Conservation (phyloP, 2,888 invertebrate species). For the Cryptus armator region DNA sequence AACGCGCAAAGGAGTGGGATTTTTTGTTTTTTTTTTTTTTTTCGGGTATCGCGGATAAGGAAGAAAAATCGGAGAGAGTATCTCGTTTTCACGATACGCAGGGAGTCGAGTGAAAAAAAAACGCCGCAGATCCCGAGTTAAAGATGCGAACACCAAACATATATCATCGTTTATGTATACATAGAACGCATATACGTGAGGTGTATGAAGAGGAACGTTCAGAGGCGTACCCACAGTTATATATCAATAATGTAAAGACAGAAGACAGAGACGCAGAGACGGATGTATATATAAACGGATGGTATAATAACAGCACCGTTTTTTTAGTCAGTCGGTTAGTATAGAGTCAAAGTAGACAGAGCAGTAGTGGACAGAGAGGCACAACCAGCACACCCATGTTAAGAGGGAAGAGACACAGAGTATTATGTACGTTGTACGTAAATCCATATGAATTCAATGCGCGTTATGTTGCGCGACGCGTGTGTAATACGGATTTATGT, state of each 20-base stretch:
- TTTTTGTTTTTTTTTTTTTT: slow-evolving; percentile 6
- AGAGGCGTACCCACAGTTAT: slow-evolving; percentile 24
- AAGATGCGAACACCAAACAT: slow-evolving; percentile 72
- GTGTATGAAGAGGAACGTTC: slow-evolving; percentile 14
- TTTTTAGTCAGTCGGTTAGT: slow-evolving; percentile 67
- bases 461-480: slow-evolving; percentile 63
- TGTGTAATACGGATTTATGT: slow-evolving; percentile 71
- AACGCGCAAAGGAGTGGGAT: slow-evolving; percentile 70
- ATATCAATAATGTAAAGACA: slow-evolving; percentile 43
- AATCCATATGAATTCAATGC: slow-evolving; percentile 71
- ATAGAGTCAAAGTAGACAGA: slow-evolving; percentile 76
- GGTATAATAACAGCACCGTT: slow-evolving; percentile 72
- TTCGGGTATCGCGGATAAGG: slow-evolving; percentile 72
- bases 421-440: slow-evolving; percentile 71
- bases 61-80: slow-evolving; percentile 16
- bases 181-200: slow-evolving; percentile 64
- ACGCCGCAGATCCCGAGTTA: slow-evolving; percentile 42
- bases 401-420: slow-evolving; percentile 77
- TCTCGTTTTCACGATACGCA: slow-evolving; percentile 38
- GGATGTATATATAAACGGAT: slow-evolving; percentile 69
- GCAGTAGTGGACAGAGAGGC: slow-evolving; percentile 85
- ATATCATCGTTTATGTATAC: slow-evolving; percentile 60
- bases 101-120: slow-evolving; percentile 13
- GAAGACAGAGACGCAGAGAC: slow-evolving; percentile 51
- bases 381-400: slow-evolving; percentile 84